Base-by-base conservation (phyloP, 2,113 vertebrate genomes). In the Petromus typicus region DNA sequence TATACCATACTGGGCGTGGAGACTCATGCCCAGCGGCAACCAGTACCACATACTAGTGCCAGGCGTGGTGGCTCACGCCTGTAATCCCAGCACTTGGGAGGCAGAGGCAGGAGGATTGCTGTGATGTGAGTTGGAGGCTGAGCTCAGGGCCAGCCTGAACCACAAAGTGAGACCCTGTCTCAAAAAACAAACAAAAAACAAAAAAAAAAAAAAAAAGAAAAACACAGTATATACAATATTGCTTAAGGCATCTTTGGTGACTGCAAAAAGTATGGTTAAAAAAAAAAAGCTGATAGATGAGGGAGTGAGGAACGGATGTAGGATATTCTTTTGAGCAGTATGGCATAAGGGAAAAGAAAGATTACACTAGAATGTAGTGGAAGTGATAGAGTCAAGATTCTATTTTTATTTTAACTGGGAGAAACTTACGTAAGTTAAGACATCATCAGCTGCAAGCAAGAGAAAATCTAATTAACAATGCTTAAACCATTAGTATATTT, bases 231-330 rank as follows among this genome's bases (percentile, higher is more conserved):
- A 80, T 40, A 37, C 12, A 88, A 37, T 40, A 86, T 67, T 87
- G 76, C 71, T 73, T 66, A 59, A 81, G 13, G 66, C 23, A 59
- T 71, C 64, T 84, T 59, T 96, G 64, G 37, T 81, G 20, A 84
- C 20, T 12, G 9, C n/a, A 59, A 83, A 84, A 94, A 87, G 40
- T 7, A 61, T n/a, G 18, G 37, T 90, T 16, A n/a, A 89, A 34
- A 93, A 27, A 80, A 23, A 80, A 93, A 6, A 95, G 20, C 75
- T 83, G 37, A 32, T 48, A 76, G 45, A 93, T 75, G 59, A 88
- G 13, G 8, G 14, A 93, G 4, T 80, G 11, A 91, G 54, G 87
- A 45, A 71, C 3, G 32, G 27, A 91, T 34, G 56, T 18, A 76
- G n/a, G n/a, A n/a, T n/a, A n/a, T n/a, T n/a, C n/a, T n/a, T n/a